Conservation (phyloP, 2,888 invertebrate species). For the Sericinus montela region DNA sequence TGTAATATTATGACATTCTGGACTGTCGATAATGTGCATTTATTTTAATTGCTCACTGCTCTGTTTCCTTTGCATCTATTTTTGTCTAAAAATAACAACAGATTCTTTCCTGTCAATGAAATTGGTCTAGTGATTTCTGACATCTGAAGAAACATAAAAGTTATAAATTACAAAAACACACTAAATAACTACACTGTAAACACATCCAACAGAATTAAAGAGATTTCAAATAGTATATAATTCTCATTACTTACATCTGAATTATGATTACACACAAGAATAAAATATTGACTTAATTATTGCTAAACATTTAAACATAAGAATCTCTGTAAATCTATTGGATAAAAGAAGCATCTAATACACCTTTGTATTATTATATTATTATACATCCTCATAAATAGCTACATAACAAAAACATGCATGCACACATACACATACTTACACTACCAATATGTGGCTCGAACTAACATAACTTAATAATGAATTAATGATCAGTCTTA, state of each 20-base stretch:
- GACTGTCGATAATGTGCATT: background rate
- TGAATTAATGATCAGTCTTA: slow-evolving; percentile 78
- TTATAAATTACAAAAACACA: slow-evolving; percentile 33
- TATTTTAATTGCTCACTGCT: background rate
- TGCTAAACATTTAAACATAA: slow-evolving; percentile 29
- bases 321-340: slow-evolving; percentile 48
- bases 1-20: background rate
- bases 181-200: slow-evolving; percentile 23
- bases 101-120: slow-evolving; percentile 17
- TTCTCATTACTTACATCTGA: slow-evolving; percentile 15
- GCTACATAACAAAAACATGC: slow-evolving; percentile 53
- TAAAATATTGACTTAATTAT: slow-evolving; percentile 33
- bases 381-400: slow-evolving; percentile 56
- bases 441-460: slow-evolving; percentile 60
- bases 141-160: slow-evolving; percentile 21
- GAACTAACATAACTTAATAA: slow-evolving; percentile 73
- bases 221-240: slow-evolving; percentile 26
- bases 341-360: slow-evolving; percentile 30
- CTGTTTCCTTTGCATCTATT: background rate
- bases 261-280: background rate
- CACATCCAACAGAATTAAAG: slow-evolving; percentile 30
- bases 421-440: slow-evolving; percentile 38
- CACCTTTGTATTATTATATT: slow-evolving; percentile 38
- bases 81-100: no score
- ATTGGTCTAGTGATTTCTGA: slow-evolving; percentile 8